phyloP scores from a whole-genome alignment of 2,797 vertebrate species.

The Xenops minutus region DNA sequence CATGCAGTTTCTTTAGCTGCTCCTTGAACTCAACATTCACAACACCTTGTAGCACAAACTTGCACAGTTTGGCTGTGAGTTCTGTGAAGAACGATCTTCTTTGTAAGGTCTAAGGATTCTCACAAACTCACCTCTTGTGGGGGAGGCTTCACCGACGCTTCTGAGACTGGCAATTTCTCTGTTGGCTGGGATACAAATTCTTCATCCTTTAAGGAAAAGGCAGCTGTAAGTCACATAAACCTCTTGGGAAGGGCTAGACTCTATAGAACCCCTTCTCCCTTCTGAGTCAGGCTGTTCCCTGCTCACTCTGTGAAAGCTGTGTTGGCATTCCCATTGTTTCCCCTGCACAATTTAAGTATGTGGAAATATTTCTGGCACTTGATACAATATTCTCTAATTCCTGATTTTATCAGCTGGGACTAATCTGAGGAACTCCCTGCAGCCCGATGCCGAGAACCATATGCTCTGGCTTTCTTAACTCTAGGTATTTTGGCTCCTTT shows the following conservation, averaged over 20 bases:
- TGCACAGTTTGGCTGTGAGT: accelerated
- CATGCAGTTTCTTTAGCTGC: not conserved
- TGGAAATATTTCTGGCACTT: not conserved
- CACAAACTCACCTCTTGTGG: slow-evolving; percentile 30
- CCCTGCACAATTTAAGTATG: not conserved
- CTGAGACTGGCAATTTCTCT: not conserved
- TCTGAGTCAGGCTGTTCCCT: not conserved
- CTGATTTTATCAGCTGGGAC: not conserved
- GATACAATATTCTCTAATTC: not conserved
- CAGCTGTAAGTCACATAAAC: not conserved
- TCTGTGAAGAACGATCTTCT: not conserved
- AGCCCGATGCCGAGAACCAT: not conserved
- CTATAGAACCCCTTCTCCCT: not conserved
- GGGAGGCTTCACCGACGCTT: not conserved
- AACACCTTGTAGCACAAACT: not conserved
- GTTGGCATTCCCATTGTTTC: not conserved
- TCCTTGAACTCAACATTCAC: not conserved
- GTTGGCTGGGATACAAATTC: slow-evolving; percentile 19
- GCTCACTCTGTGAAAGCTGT: not conserved
- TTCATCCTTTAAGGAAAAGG: slow-evolving; percentile 50
- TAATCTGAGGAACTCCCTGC: not conserved
- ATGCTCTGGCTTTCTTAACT: not conserved
- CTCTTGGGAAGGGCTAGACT: not conserved
- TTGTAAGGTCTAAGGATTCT: not conserved
- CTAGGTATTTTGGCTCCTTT: not conserved